These are phyloP conservation scores for Ceratothoa steindachneri DNA, from an alignment of 2,888 invertebrate genomes.

Conservation along the genomic window DNA sequence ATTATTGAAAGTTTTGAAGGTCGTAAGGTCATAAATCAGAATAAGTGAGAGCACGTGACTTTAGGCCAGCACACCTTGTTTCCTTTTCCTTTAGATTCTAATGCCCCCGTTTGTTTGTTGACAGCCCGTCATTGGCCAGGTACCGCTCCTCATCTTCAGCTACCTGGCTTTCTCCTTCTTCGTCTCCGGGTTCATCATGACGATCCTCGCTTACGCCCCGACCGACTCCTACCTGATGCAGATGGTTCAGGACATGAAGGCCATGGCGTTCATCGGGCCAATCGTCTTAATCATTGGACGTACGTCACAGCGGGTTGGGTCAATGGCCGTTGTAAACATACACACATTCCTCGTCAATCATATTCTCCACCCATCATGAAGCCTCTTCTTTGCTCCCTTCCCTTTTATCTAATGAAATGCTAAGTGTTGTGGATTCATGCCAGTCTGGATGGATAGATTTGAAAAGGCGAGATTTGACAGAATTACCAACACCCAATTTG, in stretches of 20 bases:
- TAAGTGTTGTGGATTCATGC: no score
- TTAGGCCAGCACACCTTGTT: background rate
- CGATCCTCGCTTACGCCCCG: slow-evolving; percentile 47
- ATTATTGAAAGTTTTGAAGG: no score
- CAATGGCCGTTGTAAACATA: background rate
- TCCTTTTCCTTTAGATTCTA: background rate
- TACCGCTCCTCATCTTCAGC: slow-evolving; percentile 45
- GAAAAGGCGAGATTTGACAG: no score
- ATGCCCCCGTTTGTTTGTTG: background rate
- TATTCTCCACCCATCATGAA: no score
- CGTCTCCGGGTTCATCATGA: slow-evolving; percentile 47
- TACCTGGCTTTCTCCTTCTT: slow-evolving; percentile 46
- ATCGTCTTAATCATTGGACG: slow-evolving; percentile 45
- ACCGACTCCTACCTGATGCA: slow-evolving; percentile 47
- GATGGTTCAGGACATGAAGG: slow-evolving; percentile 43
- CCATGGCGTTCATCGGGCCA: slow-evolving; percentile 46
- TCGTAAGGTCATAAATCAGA: no score
- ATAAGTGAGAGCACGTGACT: no score
- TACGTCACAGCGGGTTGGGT: no score
- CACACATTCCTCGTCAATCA: no score
- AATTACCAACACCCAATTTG: no score
- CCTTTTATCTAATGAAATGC: no score
- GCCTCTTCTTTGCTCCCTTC: no score
- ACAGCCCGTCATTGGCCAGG: slow-evolving; percentile 41
- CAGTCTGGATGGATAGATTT: no score